phyloP scores from a whole-genome alignment of 1,140 invertebrate genomes.

The Cryptotermes secundus region DNA sequence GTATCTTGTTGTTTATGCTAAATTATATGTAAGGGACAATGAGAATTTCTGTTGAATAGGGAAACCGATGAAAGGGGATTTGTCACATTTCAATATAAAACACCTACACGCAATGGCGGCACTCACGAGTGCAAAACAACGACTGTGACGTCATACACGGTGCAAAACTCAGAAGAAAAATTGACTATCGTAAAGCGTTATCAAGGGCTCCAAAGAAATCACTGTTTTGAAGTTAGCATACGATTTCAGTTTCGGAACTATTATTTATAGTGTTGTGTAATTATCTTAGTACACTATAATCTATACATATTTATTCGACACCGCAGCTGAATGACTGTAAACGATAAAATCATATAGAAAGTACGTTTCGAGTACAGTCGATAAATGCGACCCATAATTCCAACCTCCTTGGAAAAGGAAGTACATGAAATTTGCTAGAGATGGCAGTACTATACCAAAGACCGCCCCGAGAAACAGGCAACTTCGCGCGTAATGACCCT shows the following conservation, averaged over 20 bases:
- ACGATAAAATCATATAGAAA: background rate
- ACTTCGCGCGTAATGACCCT: too few relatives aligned
- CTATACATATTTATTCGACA: background rate
- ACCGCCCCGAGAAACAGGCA: too few relatives aligned
- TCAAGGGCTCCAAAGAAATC: background rate
- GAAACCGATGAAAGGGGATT: constrained; percentile 36
- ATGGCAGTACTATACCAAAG: background rate
- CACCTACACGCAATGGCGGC: constrained; percentile 44
- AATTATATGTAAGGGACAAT: constrained; percentile 33
- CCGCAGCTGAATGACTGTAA: background rate
- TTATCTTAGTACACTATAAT: background rate
- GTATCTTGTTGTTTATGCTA: constrained; percentile 20
- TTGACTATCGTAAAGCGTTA: constrained; percentile 20
- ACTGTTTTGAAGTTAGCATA: background rate
- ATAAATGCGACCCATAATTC: background rate
- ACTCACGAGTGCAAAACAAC: constrained; percentile 43
- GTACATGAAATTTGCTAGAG: background rate
- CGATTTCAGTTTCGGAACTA: background rate
- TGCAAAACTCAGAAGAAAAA: constrained; percentile 24
- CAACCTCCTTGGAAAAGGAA: background rate
- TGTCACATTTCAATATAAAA: constrained; percentile 38
- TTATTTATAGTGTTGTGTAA: background rate
- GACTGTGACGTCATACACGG: constrained; percentile 44
- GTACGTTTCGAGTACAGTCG: background rate
- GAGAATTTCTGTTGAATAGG: constrained; percentile 33